A percentile compares a stretch with the other conserved stretches of the same genome.
These are phyloP conservation scores for Trachelus tabidus DNA, from an alignment of 2,888 invertebrate species.

Conservation along the genomic window DNA sequence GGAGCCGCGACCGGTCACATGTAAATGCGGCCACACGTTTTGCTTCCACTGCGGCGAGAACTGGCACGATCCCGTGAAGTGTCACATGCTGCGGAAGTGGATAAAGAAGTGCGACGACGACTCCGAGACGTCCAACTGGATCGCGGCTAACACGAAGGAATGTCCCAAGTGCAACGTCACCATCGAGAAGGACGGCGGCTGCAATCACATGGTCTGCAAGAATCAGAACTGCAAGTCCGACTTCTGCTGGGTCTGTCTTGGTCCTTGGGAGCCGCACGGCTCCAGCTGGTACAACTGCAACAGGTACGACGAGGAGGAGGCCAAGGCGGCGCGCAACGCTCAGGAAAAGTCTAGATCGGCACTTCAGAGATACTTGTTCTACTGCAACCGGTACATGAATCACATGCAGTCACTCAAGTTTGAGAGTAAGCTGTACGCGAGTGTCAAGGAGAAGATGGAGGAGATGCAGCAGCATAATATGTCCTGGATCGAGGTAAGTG, in stretches of 20 bases:
- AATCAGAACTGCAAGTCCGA: conserved; percentile 98
- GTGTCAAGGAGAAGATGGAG: conserved; percentile 98
- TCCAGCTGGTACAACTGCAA: conserved; percentile 99
- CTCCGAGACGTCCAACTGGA: conserved; percentile 99
- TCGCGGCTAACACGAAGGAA: conserved; percentile 99
- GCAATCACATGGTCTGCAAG: conserved; percentile 99
- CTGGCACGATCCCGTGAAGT: conserved; percentile 99
- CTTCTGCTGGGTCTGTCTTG: conserved; percentile 99
- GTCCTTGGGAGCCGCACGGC: conserved; percentile 98
- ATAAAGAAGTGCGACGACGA: conserved; percentile 99
- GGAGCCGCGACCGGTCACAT: conserved; percentile 91
- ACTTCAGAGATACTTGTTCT: conserved; percentile 96
- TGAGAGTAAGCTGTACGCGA: conserved; percentile 95
- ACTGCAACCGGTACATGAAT: conserved; percentile 99
- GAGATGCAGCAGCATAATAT: conserved; percentile 99
- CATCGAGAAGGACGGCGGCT: conserved; percentile 98
- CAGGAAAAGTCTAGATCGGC: conserved; percentile 95
- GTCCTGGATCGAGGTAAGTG: conserved; percentile 95
- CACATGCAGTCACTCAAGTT: conserved; percentile 99
- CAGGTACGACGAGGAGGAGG: conserved; percentile 96
- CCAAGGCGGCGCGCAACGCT: conserved; percentile 94
- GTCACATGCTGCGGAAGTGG: conserved; percentile 93
- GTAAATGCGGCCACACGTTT: conserved; percentile 92
- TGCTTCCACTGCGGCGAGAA: conserved; percentile 97
- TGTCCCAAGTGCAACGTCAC: conserved; percentile 98